Percentiles rank a stretch among this genome's conserved stretches.
These are phyloP conservation scores for Pogonocichla stellata DNA, from an alignment of 2,113 vertebrate genomes.

Conservation along the genomic window DNA sequence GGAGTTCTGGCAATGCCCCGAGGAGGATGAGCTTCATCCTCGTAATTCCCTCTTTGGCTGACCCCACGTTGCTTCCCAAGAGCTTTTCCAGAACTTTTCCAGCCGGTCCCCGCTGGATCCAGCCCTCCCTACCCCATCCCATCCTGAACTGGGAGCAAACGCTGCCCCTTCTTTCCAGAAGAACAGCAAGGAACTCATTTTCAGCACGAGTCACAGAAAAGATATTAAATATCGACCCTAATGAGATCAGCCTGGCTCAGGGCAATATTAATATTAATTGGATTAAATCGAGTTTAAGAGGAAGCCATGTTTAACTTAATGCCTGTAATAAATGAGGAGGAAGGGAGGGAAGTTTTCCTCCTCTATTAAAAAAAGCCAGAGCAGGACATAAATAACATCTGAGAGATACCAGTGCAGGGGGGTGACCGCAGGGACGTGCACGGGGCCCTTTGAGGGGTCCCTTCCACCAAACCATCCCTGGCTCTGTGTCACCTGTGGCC, in stretches of 20 bases:
- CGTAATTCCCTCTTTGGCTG: neutral
- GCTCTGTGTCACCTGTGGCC: neutral
- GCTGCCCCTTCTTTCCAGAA: neutral
- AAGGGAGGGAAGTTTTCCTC: neutral
- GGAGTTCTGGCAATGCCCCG: rapidly evolving
- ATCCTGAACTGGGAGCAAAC: neutral
- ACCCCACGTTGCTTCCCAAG: neutral
- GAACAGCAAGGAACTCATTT: neutral
- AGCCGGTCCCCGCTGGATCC: neutral
- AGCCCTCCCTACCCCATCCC: neutral
- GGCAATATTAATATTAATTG: slow-evolving; percentile 30
- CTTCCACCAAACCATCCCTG: neutral
- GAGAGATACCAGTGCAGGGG: neutral
- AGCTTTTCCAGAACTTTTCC: no score
- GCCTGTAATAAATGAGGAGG: slow-evolving; percentile 23
- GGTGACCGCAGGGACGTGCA: neutral
- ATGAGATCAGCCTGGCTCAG: slow-evolving; percentile 36
- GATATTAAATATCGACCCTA: slow-evolving; percentile 19
- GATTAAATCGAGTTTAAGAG: neutral
- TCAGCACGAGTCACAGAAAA: neutral
- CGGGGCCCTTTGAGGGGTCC: neutral
- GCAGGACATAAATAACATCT: neutral
- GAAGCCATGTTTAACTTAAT: slow-evolving; percentile 44
- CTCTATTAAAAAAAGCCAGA: neutral
- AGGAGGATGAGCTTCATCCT: neutral